Conservation (phyloP, 2,888 invertebrate genomes). For the Hoplodrina blanda region DNA sequence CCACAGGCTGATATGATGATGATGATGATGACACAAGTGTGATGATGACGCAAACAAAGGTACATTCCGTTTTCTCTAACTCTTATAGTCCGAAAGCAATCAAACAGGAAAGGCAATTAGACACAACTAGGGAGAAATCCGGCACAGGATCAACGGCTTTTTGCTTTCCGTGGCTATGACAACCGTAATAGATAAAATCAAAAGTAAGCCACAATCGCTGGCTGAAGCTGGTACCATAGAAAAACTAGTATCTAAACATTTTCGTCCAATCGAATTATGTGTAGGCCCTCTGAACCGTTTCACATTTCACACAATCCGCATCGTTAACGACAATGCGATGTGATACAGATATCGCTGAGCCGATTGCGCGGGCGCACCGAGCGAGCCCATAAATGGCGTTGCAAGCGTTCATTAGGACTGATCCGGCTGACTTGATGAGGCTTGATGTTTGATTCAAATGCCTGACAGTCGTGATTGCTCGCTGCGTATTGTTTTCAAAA, state of each 20-base stretch:
- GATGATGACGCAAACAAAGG: too few species aligned
- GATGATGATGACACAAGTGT: too few species aligned
- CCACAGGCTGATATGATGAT: too few species aligned
- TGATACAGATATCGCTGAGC: conserved; percentile 82
- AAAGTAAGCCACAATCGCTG: too few species aligned
- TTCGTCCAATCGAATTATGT: background rate
- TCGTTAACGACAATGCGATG: conserved; percentile 83
- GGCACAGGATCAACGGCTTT: too few species aligned
- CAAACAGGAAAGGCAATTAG: too few species aligned
- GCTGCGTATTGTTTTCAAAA: conserved; percentile 42
- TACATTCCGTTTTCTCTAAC: too few species aligned
- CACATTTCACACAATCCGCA: conserved; percentile 64
- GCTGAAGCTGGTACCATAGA: background rate
- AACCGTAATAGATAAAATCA: too few species aligned
- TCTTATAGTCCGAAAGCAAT: too few species aligned
- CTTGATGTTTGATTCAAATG: conserved; percentile 56
- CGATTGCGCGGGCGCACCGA: conserved; percentile 79
- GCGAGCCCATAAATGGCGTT: conserved; percentile 81
- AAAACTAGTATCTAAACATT: background rate
- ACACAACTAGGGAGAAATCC: too few species aligned
- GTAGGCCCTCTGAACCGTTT: conserved; percentile 22
- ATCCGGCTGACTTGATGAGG: conserved; percentile 71
- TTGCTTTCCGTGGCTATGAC: too few species aligned
- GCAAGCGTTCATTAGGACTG: conserved; percentile 76
- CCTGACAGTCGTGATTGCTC: conserved; percentile 45